Conservation (phyloP, 2,113 vertebrate species). For the Puntigrus tetrazona region DNA sequence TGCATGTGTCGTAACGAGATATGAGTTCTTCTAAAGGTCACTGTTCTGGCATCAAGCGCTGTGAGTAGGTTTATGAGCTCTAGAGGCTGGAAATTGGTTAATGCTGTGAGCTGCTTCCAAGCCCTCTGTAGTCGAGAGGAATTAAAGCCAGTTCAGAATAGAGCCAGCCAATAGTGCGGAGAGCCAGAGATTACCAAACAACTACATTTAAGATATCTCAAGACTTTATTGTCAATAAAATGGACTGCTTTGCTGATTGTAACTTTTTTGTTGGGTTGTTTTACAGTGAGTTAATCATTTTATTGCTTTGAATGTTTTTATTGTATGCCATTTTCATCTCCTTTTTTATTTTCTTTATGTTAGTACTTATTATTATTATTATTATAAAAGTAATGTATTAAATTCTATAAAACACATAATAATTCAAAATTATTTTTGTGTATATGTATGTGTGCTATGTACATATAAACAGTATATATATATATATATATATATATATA, state of each 20-base stretch:
- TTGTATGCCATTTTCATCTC: not conserved
- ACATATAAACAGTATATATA: too few relatives aligned
- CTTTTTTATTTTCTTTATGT: not conserved
- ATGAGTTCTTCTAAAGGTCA: conserved; percentile 8
- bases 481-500: too few relatives aligned
- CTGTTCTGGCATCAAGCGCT: not conserved
- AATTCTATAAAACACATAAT: too few relatives aligned
- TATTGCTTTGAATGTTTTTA: not conserved
- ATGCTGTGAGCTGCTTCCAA: not conserved
- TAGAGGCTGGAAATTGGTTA: conserved; percentile 5
- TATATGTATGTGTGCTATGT: too few relatives aligned
- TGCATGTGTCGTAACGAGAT: conserved; percentile 12
- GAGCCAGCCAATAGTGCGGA: not conserved
- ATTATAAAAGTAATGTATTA: not conserved
- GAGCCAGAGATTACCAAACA: not conserved
- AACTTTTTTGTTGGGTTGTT: not conserved
- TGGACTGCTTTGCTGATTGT: not conserved
- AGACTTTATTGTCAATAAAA: not conserved
- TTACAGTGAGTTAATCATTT: not conserved
- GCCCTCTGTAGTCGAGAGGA: not conserved
- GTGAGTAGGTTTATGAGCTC: not conserved
- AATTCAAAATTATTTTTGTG: too few relatives aligned
- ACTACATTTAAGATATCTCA: not conserved
- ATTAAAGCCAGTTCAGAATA: not conserved
- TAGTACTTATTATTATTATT: not conserved